phyloP scores from a whole-genome alignment of 2,888 invertebrate genomes.

The Lithodes maja region DNA sequence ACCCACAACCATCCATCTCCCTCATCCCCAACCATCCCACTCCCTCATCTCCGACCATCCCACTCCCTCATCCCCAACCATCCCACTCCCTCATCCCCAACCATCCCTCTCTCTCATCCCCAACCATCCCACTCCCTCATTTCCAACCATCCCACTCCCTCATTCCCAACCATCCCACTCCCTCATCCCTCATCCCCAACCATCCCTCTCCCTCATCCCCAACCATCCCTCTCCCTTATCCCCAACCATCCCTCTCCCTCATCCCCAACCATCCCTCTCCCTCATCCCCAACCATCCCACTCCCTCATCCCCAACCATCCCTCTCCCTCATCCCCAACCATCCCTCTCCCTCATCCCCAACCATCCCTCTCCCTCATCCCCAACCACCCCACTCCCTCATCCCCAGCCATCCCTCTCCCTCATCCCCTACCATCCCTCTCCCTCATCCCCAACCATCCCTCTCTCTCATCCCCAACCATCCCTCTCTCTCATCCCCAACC shows the following conservation, averaged over 20 bases:
- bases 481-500: too few species aligned
- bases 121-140: neutral
- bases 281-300: neutral
- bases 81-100: neutral
- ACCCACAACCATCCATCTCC: neutral
- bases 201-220: neutral
- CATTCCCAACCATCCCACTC: neutral
- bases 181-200: neutral
- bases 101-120: neutral
- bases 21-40: neutral
- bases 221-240: slow-evolving; percentile 13
- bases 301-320: too few species aligned
- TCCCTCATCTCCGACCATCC: neutral
- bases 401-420: too few species aligned
- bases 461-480: too few species aligned
- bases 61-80: neutral
- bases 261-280: neutral
- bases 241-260: neutral
- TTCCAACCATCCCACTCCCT: neutral
- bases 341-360: too few species aligned
- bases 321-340: too few species aligned
- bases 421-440: too few species aligned
- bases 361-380: too few species aligned
- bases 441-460: too few species aligned
- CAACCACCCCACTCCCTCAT: too few species aligned